Base-by-base conservation (phyloP, 2,797 vertebrate genomes). In the Varecia variegata region DNA sequence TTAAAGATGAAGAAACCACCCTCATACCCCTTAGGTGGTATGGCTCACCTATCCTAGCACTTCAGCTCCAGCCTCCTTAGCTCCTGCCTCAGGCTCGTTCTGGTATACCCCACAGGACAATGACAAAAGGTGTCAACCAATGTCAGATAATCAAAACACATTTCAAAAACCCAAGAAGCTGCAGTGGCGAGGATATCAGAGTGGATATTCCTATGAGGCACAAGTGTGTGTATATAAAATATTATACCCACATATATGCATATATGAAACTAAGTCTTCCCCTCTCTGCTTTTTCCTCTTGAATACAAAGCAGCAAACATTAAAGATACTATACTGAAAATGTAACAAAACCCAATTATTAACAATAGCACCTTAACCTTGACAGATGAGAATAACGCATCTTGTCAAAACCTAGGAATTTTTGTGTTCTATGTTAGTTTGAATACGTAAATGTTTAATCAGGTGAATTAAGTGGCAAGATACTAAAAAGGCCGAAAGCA, bases 361-460 rank as follows among this genome's bases (percentile, higher is more conserved):
- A 96, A 95, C 95, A 96, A 93, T 15, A 81, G 89, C 76, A 94
- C 89, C 71, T 92, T 94, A 94, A 82, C 96, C 80, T 38, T 97
- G 91, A 95, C 86, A 92, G 87, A 80, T 89, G 80, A 96, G 68
- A 73, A 95, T 62, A 94, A 93, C 40, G 84, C n/a, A 90, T 58
- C 86, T 85, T 94, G 94, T 97, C 91, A 96, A 93, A 97, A 92
- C 81, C 68, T 12, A 82, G 79, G 70, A 86, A 95, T 92, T 88
- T 85, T 25, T 23, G 56, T 54, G 40, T 94, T 76, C 60, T 40
- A 82, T 50, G 70, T 87, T 83, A 45, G 52, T 67, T 67, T 76
- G 70, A 95, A 94, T 89, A 92, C 0, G 60, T 52, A 97, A 96
- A 97, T 97, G 91, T 97, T 96, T 97, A 97, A 96, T 96, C 94